These are phyloP conservation scores for Tenebrio molitor DNA, from an alignment of 1,140 invertebrate species.

Conservation along the genomic window DNA sequence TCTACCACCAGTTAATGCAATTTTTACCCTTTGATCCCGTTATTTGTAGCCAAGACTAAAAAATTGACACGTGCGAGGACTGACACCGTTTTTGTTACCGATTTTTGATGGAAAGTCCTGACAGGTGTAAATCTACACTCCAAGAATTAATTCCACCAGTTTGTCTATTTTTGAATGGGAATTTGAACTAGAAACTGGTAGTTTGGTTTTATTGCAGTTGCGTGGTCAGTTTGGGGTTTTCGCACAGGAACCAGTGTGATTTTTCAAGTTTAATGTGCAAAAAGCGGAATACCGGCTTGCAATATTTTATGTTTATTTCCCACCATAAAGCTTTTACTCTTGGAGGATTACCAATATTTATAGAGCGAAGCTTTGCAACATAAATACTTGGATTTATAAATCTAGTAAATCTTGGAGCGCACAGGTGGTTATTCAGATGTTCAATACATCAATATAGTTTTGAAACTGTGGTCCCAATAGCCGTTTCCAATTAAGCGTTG, in stretches of 20 bases:
- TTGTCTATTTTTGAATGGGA: no score
- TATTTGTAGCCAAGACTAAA: no score
- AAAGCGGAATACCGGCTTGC: slow-evolving; percentile 27
- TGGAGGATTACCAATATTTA: slow-evolving; percentile 45
- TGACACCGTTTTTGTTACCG: no score
- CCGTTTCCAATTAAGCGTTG: no score
- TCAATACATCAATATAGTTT: slow-evolving; percentile 42
- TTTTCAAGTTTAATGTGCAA: slow-evolving; percentile 40
- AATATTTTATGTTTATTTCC: slow-evolving; percentile 42
- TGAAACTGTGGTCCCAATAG: background rate
- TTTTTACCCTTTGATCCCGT: background rate
- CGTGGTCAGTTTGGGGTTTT: slow-evolving; percentile 18
- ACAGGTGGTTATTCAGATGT: slow-evolving; percentile 45
- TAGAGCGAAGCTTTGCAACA: slow-evolving; percentile 40
- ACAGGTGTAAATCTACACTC: no score
- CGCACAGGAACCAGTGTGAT: slow-evolving; percentile 18
- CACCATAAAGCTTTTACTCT: slow-evolving; percentile 35
- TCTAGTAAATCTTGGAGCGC: slow-evolving; percentile 39
- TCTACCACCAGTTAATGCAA: background rate
- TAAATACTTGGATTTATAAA: slow-evolving; percentile 43
- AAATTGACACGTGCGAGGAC: no score
- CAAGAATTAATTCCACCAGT: no score
- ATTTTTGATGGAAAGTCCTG: no score
- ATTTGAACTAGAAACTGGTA: no score
- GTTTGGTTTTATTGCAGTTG: slow-evolving; percentile 18